Evolutionary conservation across 2,888 invertebrate species (phyloP), one percentile per base, ranked within the genome.

Genomic region (Agonopterix subpropinquella): DNA sequence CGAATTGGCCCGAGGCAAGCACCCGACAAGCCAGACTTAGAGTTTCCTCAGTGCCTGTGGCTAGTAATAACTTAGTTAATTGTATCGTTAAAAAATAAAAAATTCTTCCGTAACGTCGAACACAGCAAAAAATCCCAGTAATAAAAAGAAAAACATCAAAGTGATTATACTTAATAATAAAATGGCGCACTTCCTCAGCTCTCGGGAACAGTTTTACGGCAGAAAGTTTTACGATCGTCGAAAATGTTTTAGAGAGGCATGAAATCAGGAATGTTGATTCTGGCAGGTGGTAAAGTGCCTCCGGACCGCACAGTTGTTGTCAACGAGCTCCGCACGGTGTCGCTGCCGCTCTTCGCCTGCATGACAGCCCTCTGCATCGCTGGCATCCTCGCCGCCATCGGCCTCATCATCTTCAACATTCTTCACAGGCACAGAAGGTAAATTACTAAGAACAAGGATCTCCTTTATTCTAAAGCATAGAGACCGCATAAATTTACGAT

Each of bases 281-380:
- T 47, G 48, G 28, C 76, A 95, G 95, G 94, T 69, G 95, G 94
- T 7, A 94, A 97, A 89, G 95, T 97, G 55, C 98, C 98, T 18
- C 97, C 97, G 67, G 98, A 98, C 80, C 91, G 97, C 53, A 98
- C 98, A 9, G 95, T 97, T 71, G 95, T 98, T 45, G 92, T 94
- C 63, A 92, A 92, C 62, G 94, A 95, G 47, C 84, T 98, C 47
- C 90, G 97, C 53, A 96, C 95, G 7, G 95, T 98, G 10, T 96
- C 97, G 1, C 87, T 96, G 62, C 95, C 96, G 47, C 90, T 99
- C 53, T 98, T 98, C 77, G 93, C 98, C 54, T 95, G 96, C 69
- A 98, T 99, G 96, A 94, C 96, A 68, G 92, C 95, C 11, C 92
- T 98, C 59, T 96, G 98, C 53, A 91, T 94, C 58, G 90, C 96